phyloP scores from a whole-genome alignment of 2,888 invertebrate species.

The Tetragonisca angustula region DNA sequence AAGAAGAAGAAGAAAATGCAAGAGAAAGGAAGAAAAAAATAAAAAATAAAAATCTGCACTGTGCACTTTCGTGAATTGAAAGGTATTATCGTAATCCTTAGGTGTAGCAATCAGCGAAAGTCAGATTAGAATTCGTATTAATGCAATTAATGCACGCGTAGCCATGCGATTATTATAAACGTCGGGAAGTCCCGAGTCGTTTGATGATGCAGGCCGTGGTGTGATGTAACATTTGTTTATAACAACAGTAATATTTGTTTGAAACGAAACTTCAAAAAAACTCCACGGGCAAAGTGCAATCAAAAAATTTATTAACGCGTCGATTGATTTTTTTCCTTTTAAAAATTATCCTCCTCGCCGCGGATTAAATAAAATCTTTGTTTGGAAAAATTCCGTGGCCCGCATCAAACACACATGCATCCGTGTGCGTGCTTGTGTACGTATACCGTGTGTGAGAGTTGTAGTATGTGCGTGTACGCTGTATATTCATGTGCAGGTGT shows the following conservation, averaged over 20 bases:
- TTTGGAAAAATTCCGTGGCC: slow-evolving; percentile 19
- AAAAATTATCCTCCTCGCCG: neutral
- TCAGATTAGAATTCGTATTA: slow-evolving; percentile 53
- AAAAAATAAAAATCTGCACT: slow-evolving; percentile 79
- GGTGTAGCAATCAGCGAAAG: slow-evolving; percentile 55
- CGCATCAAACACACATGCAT: slow-evolving; percentile 25
- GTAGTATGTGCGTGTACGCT: slow-evolving; percentile 1
- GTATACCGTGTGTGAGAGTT: slow-evolving; percentile 24
- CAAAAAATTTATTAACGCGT: neutral
- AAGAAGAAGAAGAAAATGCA: neutral
- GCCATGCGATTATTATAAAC: slow-evolving; percentile 26
- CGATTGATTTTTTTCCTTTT: neutral
- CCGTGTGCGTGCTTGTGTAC: slow-evolving; percentile 23
- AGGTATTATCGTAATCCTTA: slow-evolving; percentile 67
- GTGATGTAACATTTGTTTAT: neutral
- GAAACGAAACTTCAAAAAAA: neutral
- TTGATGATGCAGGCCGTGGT: slow-evolving; percentile 37
- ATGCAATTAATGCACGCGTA: slow-evolving; percentile 47
- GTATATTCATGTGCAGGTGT: slow-evolving; percentile 19
- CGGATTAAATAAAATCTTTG: neutral
- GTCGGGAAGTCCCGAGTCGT: slow-evolving; percentile 1
- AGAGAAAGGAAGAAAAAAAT: slow-evolving; percentile 34
- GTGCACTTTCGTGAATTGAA: slow-evolving; percentile 84
- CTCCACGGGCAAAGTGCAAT: neutral
- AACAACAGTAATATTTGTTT: neutral